A percentile compares a stretch with the other conserved stretches of the same genome.
Evolutionary conservation across 2,888 invertebrate genomes (phyloP).

Genomic region (Drosophila emarginata): DNA sequence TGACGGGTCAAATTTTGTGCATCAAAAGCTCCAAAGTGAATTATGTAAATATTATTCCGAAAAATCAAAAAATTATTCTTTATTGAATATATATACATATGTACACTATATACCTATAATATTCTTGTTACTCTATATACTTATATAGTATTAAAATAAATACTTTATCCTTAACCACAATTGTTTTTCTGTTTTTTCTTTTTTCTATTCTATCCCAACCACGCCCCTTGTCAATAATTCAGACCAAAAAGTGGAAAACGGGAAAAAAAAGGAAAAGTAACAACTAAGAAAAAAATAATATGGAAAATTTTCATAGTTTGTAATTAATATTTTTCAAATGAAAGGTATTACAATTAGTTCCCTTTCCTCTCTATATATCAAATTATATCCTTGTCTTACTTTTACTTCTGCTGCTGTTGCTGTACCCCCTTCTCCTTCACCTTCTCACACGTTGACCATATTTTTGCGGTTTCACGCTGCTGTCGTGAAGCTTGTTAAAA

Average conservation of each 20-base stretch:
- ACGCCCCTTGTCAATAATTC: constrained; percentile 69
- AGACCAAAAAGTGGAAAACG: constrained; percentile 20
- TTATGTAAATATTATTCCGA: too few species aligned
- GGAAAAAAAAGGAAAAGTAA: constrained; percentile 5
- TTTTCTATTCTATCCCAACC: not conserved
- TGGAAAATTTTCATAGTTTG: constrained; percentile 38
- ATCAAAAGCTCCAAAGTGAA: too few species aligned
- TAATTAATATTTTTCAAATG: constrained; percentile 70
- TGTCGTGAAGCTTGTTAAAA: constrained; percentile 63
- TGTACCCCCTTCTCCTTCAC: too few species aligned
- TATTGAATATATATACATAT: too few species aligned
- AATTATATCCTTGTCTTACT: constrained; percentile 4
- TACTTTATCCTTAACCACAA: not conserved
- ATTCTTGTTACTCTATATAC: too few species aligned
- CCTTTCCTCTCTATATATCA: constrained; percentile 7
- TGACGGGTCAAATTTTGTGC: not conserved
- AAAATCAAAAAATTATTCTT: too few species aligned
- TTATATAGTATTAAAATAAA: not conserved
- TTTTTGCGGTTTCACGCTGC: constrained; percentile 66
- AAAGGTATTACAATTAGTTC: constrained; percentile 64
- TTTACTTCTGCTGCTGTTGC: too few species aligned
- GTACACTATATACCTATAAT: too few species aligned
- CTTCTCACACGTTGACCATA: constrained; percentile 29
- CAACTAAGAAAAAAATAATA: constrained; percentile 14
- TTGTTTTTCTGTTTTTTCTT: not conserved